Percentiles rank a stretch among this genome's conserved stretches.
These are phyloP conservation scores for Progne subis DNA, from an alignment of 2,113 vertebrate species.

Conservation along the genomic window DNA sequence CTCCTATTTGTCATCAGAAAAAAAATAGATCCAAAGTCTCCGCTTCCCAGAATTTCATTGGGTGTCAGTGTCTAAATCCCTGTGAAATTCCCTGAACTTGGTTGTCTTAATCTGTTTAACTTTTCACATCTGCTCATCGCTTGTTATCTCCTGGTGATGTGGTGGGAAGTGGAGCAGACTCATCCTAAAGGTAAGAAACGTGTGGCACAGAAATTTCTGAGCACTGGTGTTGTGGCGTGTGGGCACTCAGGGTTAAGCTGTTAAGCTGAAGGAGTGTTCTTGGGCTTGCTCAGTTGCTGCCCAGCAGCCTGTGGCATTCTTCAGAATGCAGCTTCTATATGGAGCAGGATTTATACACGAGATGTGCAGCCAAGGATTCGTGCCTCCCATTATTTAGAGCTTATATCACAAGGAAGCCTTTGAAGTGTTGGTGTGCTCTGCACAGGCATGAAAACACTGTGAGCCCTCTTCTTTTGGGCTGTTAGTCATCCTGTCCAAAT, in stretches of 20 bases:
- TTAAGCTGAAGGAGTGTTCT: background rate
- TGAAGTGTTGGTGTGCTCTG: background rate
- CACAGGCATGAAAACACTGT: background rate
- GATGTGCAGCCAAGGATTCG: background rate
- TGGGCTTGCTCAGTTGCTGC: background rate
- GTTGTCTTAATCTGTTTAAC: background rate
- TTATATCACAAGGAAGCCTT: background rate
- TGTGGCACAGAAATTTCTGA: background rate
- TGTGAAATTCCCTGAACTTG: background rate
- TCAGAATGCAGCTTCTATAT: background rate
- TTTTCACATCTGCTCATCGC: background rate
- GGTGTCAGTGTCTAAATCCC: background rate
- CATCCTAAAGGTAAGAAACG: background rate
- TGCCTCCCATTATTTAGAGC: background rate
- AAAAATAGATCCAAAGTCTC: background rate
- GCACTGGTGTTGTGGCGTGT: fast-evolving
- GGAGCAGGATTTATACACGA: background rate
- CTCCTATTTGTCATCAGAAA: background rate
- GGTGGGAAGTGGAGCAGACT: background rate
- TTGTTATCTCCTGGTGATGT: background rate
- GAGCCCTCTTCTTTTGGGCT: background rate
- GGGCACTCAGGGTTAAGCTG: background rate
- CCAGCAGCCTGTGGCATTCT: background rate
- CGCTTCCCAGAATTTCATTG: background rate
- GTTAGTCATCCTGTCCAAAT: background rate